Percentiles rank a stretch among this genome's conserved stretches.
Conservation (phyloP, 2,797 vertebrate species). For the Coranthus polyacanthus region DNA sequence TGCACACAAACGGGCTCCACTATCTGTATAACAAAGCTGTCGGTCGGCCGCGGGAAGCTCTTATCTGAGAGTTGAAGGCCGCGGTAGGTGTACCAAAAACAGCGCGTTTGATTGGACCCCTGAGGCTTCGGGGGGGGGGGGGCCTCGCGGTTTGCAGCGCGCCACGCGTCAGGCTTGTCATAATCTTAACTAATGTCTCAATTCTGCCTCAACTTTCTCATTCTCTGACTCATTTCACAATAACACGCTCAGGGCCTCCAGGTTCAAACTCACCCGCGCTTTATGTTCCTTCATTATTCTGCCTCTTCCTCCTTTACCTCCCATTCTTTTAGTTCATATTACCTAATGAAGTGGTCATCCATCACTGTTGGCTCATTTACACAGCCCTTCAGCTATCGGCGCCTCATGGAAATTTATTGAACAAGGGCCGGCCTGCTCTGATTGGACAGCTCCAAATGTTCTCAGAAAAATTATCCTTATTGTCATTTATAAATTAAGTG, state of each 20-base stretch:
- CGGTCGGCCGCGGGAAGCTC: conserved; percentile 34
- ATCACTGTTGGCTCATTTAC: conserved; percentile 53
- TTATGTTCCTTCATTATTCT: conserved; percentile 53
- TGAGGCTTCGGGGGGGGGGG: conserved; percentile 2
- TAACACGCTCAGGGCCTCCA: conserved; percentile 25
- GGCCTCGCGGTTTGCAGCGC: conserved; percentile 4
- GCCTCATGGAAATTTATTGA: conserved; percentile 24
- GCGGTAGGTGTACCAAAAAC: conserved; percentile 45
- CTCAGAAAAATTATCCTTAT: conserved; percentile 13
- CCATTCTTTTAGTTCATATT: conserved; percentile 49
- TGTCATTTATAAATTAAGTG: conserved; percentile 16
- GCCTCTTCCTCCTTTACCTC: conserved; percentile 15
- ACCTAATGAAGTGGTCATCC: conserved; percentile 54
- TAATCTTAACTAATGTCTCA: conserved; percentile 49
- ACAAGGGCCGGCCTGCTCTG: conserved; percentile 24
- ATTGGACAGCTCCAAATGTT: conserved; percentile 36
- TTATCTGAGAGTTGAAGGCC: conserved; percentile 64
- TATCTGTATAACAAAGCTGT: conserved; percentile 60
- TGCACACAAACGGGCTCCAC: conserved; percentile 55
- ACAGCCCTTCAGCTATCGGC: conserved; percentile 31
- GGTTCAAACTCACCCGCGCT: conserved; percentile 35
- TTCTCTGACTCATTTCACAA: conserved; percentile 59
- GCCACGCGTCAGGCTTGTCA: conserved; percentile 17
- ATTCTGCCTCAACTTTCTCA: conserved; percentile 53
- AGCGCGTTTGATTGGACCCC: conserved; percentile 55